Evolutionary conservation across 1,140 invertebrate genomes (phyloP).

Genomic region (Hypsibius dujardini): DNA sequence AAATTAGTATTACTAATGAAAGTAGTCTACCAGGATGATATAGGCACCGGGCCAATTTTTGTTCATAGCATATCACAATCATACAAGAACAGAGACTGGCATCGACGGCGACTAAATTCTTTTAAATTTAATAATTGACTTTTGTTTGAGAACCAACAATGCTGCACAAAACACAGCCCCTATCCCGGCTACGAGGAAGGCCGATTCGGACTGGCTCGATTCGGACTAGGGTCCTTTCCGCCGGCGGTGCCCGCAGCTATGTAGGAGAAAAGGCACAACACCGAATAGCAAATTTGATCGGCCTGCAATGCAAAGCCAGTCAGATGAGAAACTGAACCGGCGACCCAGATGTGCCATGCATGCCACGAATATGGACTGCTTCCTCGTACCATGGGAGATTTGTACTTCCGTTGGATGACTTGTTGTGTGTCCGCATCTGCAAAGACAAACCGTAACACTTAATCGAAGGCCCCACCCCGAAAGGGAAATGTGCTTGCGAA

Average conservation of each 20-base stretch:
- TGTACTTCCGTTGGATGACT: constrained; percentile 86
- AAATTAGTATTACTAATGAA: too few relatives aligned
- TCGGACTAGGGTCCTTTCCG: neutral
- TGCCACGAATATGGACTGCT: neutral
- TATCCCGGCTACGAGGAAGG: too few relatives aligned
- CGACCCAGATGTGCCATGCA: too few relatives aligned
- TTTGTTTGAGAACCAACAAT: too few relatives aligned
- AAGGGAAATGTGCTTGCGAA: constrained; percentile 25
- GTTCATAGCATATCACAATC: too few relatives aligned
- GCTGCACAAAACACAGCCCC: too few relatives aligned
- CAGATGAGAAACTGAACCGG: neutral
- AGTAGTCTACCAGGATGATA: too few relatives aligned
- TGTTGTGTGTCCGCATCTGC: constrained; percentile 92
- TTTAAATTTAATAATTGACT: too few relatives aligned
- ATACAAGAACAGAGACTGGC: too few relatives aligned
- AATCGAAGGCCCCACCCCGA: neutral
- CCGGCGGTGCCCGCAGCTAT: constrained; percentile 58
- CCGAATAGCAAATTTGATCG: constrained; percentile 97
- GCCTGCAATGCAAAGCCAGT: constrained; percentile 48
- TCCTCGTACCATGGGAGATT: constrained; percentile 84
- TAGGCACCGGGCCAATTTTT: too few relatives aligned
- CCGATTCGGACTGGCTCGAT: too few relatives aligned
- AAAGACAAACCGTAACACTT: constrained; percentile 33
- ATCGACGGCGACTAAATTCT: too few relatives aligned
- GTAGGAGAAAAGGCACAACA: constrained; percentile 97